Evolutionary conservation across 2,113 vertebrate species (phyloP).

Genomic region (Podiceps cristatus): DNA sequence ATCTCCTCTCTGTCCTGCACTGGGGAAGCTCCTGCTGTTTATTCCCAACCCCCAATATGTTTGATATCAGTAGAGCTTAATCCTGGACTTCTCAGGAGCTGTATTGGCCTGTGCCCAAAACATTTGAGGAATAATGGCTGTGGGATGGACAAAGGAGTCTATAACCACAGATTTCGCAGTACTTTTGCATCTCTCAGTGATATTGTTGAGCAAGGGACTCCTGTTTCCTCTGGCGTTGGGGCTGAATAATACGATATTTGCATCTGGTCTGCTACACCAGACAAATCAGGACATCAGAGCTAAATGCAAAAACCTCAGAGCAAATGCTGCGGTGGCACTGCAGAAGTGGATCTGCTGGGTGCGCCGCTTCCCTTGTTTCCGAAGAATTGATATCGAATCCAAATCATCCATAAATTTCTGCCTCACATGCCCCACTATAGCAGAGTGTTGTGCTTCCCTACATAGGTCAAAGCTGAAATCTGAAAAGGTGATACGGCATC

Average conservation of each 20-base stretch:
- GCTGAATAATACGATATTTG: not conserved
- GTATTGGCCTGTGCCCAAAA: not conserved
- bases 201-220: not conserved
- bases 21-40: not conserved
- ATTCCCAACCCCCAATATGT: not conserved
- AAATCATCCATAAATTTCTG: not conserved
- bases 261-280: not conserved
- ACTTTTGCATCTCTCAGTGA: not conserved
- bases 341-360: not conserved
- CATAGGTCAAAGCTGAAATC: not conserved
- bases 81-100: not conserved
- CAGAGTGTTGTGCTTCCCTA: accelerated
- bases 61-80: not conserved
- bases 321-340: not conserved
- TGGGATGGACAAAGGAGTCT: not conserved
- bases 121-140: not conserved
- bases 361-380: not conserved
- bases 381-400: not conserved
- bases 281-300: not conserved
- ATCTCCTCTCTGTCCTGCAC: not conserved
- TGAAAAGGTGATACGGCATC: not conserved
- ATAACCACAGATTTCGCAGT: not conserved
- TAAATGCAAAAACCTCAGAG: not conserved
- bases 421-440: not conserved
- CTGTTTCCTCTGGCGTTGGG: not conserved